A percentile compares a stretch with the other conserved stretches of the same genome.
phyloP scores from a whole-genome alignment of 2,888 invertebrate species.

The Cerastis leucographa region DNA sequence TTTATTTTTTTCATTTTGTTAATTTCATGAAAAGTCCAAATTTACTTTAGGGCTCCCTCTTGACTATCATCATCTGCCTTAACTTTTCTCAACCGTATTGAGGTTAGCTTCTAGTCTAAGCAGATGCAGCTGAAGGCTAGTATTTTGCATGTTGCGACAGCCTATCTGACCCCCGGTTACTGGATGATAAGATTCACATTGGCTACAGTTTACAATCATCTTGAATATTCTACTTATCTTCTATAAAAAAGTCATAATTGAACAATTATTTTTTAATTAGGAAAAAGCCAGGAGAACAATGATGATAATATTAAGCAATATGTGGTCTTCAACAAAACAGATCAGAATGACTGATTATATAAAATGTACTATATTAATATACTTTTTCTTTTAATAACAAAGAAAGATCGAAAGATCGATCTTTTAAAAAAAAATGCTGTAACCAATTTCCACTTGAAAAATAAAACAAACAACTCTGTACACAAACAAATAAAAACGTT shows the following conservation, averaged over 20 bases:
- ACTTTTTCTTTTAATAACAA: not conserved
- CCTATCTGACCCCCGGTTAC: not conserved
- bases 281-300: no score
- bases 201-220: not conserved
- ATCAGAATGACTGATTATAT: not conserved
- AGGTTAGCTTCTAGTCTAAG: not conserved
- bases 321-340: not conserved
- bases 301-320: no score
- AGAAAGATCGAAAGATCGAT: not conserved
- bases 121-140: not conserved
- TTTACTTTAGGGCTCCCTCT: not conserved
- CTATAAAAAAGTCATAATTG: not conserved
- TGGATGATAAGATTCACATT: not conserved
- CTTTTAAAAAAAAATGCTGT: constrained; percentile 11
- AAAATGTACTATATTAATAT: not conserved
- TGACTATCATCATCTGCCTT: not conserved
- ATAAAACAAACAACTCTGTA: not conserved
- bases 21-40: not conserved
- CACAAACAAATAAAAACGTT: constrained; percentile 31
- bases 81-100: not conserved
- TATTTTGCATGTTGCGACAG: not conserved
- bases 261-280: no score
- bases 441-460: constrained; percentile 2
- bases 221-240: not conserved
- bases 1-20: not conserved